These are phyloP conservation scores for Anarhynchus alexandrinus DNA, from an alignment of 2,113 vertebrate genomes.

Conservation along the genomic window DNA sequence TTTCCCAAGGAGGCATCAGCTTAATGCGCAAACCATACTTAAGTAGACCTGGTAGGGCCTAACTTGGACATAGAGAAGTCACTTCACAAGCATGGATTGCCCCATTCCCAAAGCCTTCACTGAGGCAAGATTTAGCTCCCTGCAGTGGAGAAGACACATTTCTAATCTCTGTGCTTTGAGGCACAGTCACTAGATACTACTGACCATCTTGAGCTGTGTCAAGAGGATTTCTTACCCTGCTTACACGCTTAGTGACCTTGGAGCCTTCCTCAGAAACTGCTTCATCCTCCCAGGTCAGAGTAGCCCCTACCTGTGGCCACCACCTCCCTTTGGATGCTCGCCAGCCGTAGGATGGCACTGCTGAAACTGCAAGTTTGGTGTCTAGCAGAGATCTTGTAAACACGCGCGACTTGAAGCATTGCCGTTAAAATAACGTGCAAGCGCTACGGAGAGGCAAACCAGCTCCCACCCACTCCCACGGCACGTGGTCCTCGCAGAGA, in stretches of 20 bases:
- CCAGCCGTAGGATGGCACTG: not conserved
- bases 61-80: not conserved
- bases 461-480: fast-evolving
- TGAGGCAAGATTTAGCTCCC: not conserved
- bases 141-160: not conserved
- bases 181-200: not conserved
- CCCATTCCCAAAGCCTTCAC: not conserved
- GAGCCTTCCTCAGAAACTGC: not conserved
- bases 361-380: not conserved
- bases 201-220: not conserved
- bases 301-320: not conserved
- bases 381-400: not conserved
- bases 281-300: not conserved
- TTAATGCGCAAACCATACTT: not conserved
- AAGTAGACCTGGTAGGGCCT: not conserved
- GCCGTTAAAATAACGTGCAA: fast-evolving
- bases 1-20: not conserved
- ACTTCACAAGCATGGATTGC: not conserved
- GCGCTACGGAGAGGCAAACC: not conserved
- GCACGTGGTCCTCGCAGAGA: fast-evolving
- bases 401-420: not conserved
- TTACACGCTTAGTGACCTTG: not conserved
- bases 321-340: not conserved
- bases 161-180: not conserved
- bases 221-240: not conserved